Evolutionary conservation across 2,797 vertebrate species (phyloP), one percentile per base, ranked within the genome.

Genomic region (Gallirallus australis): DNA sequence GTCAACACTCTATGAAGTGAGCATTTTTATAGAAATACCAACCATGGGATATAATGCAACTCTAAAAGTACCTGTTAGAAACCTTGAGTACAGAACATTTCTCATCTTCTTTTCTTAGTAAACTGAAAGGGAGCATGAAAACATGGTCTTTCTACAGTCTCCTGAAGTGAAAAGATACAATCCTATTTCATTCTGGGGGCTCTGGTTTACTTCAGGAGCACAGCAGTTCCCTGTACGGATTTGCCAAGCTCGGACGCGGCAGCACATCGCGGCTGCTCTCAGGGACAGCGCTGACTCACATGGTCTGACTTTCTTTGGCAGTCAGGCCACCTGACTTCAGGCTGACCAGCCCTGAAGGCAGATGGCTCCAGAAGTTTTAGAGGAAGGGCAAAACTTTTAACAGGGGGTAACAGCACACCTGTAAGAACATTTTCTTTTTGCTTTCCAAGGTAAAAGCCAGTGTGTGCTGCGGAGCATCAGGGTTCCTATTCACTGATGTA

Each of bases 11-110:
- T 70, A 6, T 69, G n/a, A 64, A 96, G 77, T 66, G 82, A 86
- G 27, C 27, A 79, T 93, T 97, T 90, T 96, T 94, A 79, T 56
- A 96, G 68, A 93, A 82, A 91, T 91, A 81, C 84, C 89, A 77
- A 27, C 82, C 73, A 93, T 64, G 42, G 76, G 47, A 66, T 83
- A 86, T 23, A 94, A 68, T 57, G 71, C 52, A 89, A 53, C 88
- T 86, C 69, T 85, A 60, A 75, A 89, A 42, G 65, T 87, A 95
- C 85, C 86, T 87, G 79, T 63, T 40, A 61, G 82, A 92, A 94
- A 59, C 24, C 70, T 83, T 79, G 82, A 89, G 42, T 59, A 78
- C 37, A 87, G 66, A 64, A 92, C 4, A 7, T 70, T 93, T 90
- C 92, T 82, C 65, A 92, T 82, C 64, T 69, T 86, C 69, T 76